A percentile compares a stretch with the other conserved stretches of the same genome.
Evolutionary conservation across 2,113 vertebrate genomes (phyloP).

Genomic region (Salvelinus namaycush): DNA sequence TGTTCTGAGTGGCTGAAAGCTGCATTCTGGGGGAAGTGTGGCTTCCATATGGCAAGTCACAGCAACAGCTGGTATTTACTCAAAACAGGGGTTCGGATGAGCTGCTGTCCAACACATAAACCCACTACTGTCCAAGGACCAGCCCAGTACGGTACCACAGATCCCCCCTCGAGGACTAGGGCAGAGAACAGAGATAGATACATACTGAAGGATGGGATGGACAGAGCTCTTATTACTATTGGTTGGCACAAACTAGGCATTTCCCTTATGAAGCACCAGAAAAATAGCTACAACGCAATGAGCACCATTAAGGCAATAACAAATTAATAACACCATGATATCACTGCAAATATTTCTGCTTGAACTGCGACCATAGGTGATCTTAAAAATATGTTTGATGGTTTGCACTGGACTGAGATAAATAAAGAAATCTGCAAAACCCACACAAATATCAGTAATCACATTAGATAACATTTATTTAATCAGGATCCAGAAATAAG

Average conservation of each 20-base stretch:
- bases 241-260: background rate
- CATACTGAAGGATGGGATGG: background rate
- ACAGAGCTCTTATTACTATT: background rate
- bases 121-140: background rate
- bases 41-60: constrained; percentile 40
- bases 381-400: background rate
- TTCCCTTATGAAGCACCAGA: background rate
- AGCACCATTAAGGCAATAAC: background rate
- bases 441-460: constrained; percentile 2
- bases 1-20: constrained; percentile 21
- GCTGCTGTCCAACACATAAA: constrained; percentile 31
- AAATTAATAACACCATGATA: background rate
- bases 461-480: constrained; percentile 32
- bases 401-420: background rate
- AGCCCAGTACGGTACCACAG: background rate
- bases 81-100: constrained; percentile 30
- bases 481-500: background rate
- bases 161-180: background rate
- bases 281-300: background rate
- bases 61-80: constrained; percentile 48
- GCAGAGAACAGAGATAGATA: background rate
- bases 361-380: background rate
- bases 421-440: background rate
- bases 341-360: background rate
- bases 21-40: constrained; percentile 18